phyloP scores from a whole-genome alignment of 2,888 invertebrate species.

The Tenodera sinensis region DNA sequence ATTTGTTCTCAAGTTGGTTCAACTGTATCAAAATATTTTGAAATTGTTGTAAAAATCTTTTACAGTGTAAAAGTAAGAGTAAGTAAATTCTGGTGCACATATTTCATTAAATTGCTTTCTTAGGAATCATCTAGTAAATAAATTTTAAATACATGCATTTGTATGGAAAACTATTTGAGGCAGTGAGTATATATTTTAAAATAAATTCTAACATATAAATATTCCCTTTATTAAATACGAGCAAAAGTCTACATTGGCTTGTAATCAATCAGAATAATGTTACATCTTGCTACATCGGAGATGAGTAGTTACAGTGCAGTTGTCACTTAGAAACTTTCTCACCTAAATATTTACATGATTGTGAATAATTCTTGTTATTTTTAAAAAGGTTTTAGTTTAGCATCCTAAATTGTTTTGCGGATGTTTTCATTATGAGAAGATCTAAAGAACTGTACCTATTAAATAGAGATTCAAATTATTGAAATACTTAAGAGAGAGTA shows the following conservation, averaged over 20 bases:
- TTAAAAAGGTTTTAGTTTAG: background rate
- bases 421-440: too few species aligned
- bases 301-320: background rate
- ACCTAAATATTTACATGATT: background rate
- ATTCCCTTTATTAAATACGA: background rate
- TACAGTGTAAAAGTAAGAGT: background rate
- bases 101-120: background rate
- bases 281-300: background rate
- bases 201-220: background rate
- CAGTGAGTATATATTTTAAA: background rate
- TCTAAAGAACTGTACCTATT: too few species aligned
- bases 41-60: background rate
- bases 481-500: too few species aligned
- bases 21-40: too few species aligned
- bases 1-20: background rate
- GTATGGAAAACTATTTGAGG: background rate
- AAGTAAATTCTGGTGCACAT: background rate
- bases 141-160: too few species aligned
- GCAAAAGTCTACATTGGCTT: background rate
- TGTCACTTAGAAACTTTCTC: background rate
- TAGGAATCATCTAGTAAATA: background rate
- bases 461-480: too few species aligned
- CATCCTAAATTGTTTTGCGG: background rate
- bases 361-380: background rate
- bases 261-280: background rate